Percentiles rank a stretch among this genome's conserved stretches.
phyloP scores from a whole-genome alignment of 2,888 invertebrate species.

The Hydrotaea cyrtoneurina region DNA sequence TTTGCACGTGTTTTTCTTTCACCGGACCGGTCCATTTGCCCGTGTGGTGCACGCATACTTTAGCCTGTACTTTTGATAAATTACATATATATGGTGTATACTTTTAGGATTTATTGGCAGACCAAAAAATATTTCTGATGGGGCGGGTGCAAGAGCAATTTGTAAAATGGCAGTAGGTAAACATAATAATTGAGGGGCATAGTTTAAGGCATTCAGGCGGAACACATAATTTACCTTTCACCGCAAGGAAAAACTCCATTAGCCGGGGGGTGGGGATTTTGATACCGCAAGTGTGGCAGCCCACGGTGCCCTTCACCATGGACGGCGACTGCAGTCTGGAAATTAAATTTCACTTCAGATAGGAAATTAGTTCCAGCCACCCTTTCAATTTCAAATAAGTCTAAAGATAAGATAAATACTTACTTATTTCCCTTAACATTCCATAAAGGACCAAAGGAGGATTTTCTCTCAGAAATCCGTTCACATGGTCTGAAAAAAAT shows the following conservation, averaged over 20 bases:
- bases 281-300: too few relatives aligned
- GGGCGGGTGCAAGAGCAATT: background rate
- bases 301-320: too few relatives aligned
- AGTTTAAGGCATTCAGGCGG: background rate
- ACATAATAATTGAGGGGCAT: conserved; percentile 3
- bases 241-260: background rate
- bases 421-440: too few relatives aligned
- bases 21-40: background rate
- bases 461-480: too few relatives aligned
- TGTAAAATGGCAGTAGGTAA: background rate
- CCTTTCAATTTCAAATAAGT: too few relatives aligned
- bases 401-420: too few relatives aligned
- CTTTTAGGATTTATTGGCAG: conserved; percentile 30
- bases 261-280: too few relatives aligned
- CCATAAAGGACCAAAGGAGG: too few relatives aligned
- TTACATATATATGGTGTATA: conserved; percentile 28
- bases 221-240: background rate
- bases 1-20: conserved; percentile 23
- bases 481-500: too few relatives aligned
- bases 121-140: conserved; percentile 12
- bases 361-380: too few relatives aligned
- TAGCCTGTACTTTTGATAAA: conserved; percentile 23
- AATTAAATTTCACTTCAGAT: too few relatives aligned
- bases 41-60: background rate
- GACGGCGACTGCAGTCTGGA: too few relatives aligned